These are phyloP conservation scores for Pseudomyrmex concolor DNA, from an alignment of 1,140 invertebrate genomes.

Conservation along the genomic window DNA sequence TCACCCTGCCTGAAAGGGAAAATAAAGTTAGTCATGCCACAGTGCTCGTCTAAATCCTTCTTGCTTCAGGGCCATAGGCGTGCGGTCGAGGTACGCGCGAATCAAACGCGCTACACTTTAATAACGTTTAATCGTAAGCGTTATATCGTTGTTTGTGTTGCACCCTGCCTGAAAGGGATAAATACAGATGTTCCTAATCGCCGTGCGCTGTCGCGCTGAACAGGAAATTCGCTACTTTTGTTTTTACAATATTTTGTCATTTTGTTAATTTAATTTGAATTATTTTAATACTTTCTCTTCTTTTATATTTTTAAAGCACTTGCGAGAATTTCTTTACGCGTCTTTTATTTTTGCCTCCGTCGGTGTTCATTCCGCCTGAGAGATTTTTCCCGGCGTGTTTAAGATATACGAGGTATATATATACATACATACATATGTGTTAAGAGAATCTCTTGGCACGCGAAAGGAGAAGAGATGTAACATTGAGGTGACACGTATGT, in stretches of 20 bases:
- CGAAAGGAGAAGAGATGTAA: neutral
- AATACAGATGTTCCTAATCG: slow-evolving; percentile 63
- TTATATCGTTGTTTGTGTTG: slow-evolving; percentile 68
- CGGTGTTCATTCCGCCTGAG: too few relatives aligned
- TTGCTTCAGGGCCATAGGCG: slow-evolving; percentile 70
- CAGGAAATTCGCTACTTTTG: neutral
- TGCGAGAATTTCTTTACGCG: too few relatives aligned
- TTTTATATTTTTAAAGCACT: too few relatives aligned
- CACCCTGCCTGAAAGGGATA: slow-evolving; percentile 80
- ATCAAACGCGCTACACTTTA: slow-evolving; percentile 54
- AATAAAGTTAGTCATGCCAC: slow-evolving; percentile 75
- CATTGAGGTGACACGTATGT: neutral
- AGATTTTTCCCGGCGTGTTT: neutral
- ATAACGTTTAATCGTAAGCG: slow-evolving; percentile 75
- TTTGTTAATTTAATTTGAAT: neutral
- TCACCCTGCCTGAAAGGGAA: slow-evolving; percentile 78
- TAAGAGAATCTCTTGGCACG: neutral
- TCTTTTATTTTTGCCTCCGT: too few relatives aligned
- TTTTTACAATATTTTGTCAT: neutral
- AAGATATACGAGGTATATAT: neutral
- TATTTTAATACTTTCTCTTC: neutral
- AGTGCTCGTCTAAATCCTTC: slow-evolving; percentile 74
- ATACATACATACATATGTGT: too few relatives aligned
- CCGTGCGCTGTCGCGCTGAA: slow-evolving; percentile 12
- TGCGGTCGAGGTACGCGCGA: slow-evolving; percentile 53